Evolutionary conservation across 2,113 vertebrate species (phyloP), one percentile per base, ranked within the genome.

Genomic region (Eulemur macaco): DNA sequence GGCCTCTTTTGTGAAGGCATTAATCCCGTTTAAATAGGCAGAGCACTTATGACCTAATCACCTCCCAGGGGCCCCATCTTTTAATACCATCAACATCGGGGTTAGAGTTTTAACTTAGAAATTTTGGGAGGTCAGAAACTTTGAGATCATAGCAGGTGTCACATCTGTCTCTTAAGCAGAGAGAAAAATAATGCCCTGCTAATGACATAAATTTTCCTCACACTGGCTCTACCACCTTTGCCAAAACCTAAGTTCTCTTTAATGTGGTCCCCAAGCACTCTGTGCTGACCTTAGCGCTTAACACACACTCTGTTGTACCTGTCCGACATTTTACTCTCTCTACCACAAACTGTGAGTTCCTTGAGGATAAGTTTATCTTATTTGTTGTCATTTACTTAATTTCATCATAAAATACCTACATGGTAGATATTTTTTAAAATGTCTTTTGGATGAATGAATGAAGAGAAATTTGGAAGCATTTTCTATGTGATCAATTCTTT

Each of bases 281-380:
- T 47, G 23, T 0, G 0, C 5, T 81, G 8, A 60, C 8, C 34
- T 86, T 42, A 17, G 8, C 23, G 21, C 0, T 20, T 21, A 34
- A 6, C 13, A 21, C 42, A 45, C 10, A 6, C 15, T 56, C 39
- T 71, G 0, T n/a, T 39, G 7, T 50, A 13, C 13, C 20, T 78
- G 8, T 15, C 31, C 60, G 29, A 39, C 6, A 54, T 14, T 60
- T 64, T 23, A 8, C 13, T 56, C 45, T 54, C 18, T 29, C 12
- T 21, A 11, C 21, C 20, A 47, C 2, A 69, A 66, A 31, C 1
- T 74, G 1, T 63, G 37, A 84, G 12, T 68, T 89, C 1, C 27
- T 37, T 76, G 31, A 69, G 8, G 13, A 39, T 8, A 77, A 9
- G 3, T 83, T 81, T 25, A 63, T 82, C 13, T 76, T 58, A 56